Evolutionary conservation across 2,113 vertebrate species (phyloP).

Genomic region (Gavia stellata): DNA sequence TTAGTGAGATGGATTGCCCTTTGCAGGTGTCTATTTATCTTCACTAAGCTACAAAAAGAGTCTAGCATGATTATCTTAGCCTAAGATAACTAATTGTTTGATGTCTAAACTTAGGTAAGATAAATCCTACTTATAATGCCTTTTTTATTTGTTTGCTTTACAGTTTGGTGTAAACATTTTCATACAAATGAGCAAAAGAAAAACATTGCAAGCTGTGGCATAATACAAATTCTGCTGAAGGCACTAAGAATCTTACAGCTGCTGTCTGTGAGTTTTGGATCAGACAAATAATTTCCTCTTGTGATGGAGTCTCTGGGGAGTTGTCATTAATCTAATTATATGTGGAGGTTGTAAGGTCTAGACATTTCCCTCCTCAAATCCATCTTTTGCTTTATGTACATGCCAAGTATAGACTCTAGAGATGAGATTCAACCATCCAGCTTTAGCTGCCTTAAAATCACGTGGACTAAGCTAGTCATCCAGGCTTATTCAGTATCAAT

Average conservation of each 20-base stretch:
- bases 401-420: not conserved
- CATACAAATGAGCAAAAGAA: not conserved
- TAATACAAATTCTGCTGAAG: not conserved
- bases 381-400: not conserved
- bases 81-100: not conserved
- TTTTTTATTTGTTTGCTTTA: conserved; percentile 28
- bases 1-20: not conserved
- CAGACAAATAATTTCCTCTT: not conserved
- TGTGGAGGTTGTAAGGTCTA: not conserved
- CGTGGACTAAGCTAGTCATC: not conserved
- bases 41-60: not conserved
- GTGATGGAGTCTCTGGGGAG: not conserved
- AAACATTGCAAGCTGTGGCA: not conserved
- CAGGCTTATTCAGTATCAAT: not conserved
- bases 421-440: not conserved
- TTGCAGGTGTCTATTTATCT: conserved; percentile 2
- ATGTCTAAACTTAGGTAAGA: not conserved
- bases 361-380: not conserved
- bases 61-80: not conserved
- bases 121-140: not conserved
- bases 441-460: not conserved
- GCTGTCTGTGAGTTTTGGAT: not conserved
- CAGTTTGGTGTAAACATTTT: not conserved
- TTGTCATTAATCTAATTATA: conserved; percentile 30
- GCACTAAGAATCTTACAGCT: not conserved